Evolutionary conservation across 23 tunicate genomes (phyloP), one percentile per base, ranked within the genome.

Genomic region (Oikopleura dioica): DNA sequence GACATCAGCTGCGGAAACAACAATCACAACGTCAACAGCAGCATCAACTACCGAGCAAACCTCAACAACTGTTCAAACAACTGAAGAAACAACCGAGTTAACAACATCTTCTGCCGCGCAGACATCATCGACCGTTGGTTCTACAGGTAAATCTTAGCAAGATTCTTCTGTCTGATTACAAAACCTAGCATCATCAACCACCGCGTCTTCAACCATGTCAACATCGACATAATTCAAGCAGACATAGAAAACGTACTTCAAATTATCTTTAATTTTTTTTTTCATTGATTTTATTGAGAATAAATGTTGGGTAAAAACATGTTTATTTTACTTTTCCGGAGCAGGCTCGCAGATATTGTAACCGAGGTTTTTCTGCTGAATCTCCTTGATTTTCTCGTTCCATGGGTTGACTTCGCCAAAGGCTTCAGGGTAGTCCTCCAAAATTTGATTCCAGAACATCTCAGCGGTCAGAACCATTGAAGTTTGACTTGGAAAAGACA

Each of bases 401-500:
- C 81, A 29, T 1, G 86, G 91, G 36, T 89, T 89, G 34, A 36
- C 68, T 75, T 79, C 75, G 35, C 86, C 86, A 2, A 89, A 35
- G 0, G 83, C 81, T 1, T 81, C 59, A 2, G 96, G 84, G 32
- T 75, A 38, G 26, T 77, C 80, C 9, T 72, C 81, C n/a, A 37
- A 5, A 12, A 89, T 76, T 36, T 84, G 68, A 30, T 85, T 51
- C 79, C 68, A 80, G 35, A 89, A 59, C 29, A 78, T 75, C 37
- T 80, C 76, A 0, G 96, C 91, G 34, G 80, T 79, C 4, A 89
- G 44, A 33, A 81, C 82, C 76, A 84, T 88, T 1, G 83, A 81
- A 1, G 78, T 82, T 69, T 89, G 96, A 50, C 86, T 76, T 23
- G 96, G 96, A n/a, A n/a, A n/a, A n/a, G n/a, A n/a, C n/a, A n/a